These are phyloP conservation scores for Agrotis clavis DNA, from an alignment of 2,888 invertebrate genomes.

Conservation along the genomic window DNA sequence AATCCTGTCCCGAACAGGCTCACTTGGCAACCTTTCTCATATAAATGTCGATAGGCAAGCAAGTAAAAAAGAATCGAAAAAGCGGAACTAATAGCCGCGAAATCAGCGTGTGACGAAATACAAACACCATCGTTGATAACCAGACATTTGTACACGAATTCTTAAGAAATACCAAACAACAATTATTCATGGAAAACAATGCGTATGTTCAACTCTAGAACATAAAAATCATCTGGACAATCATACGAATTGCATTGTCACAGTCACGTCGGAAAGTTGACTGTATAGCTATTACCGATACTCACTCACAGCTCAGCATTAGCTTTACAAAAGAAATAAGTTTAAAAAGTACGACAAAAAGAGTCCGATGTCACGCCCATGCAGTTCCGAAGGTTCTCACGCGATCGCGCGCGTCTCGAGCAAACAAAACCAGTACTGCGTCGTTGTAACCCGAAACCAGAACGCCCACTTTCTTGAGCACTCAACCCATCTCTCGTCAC, in stretches of 20 bases:
- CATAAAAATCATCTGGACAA: constrained; percentile 55
- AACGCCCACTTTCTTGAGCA: constrained; percentile 73
- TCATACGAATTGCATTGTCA: constrained; percentile 81
- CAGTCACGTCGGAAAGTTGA: constrained; percentile 83
- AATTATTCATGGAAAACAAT: constrained; percentile 64
- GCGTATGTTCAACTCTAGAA: constrained; percentile 37
- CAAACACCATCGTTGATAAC: constrained; percentile 62
- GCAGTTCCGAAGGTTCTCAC: constrained; percentile 89
- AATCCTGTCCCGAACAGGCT: constrained; percentile 60
- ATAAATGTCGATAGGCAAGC: constrained; percentile 47
- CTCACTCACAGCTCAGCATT: constrained; percentile 80
- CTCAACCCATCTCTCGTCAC: constrained; percentile 70
- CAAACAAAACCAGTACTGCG: constrained; percentile 84
- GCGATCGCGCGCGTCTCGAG: constrained; percentile 82
- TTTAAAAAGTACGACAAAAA: constrained; percentile 79
- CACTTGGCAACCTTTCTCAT: constrained; percentile 66
- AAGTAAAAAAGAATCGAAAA: constrained; percentile 63
- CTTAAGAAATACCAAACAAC: constrained; percentile 52
- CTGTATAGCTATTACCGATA: constrained; percentile 81
- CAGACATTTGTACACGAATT: constrained; percentile 51
- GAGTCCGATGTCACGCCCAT: constrained; percentile 89
- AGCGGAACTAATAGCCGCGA: constrained; percentile 67
- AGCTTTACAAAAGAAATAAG: constrained; percentile 80
- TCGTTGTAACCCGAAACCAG: constrained; percentile 79
- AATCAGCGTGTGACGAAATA: constrained; percentile 66